Conservation (phyloP, 2,113 vertebrate genomes). For the Procapra przewalskii region DNA sequence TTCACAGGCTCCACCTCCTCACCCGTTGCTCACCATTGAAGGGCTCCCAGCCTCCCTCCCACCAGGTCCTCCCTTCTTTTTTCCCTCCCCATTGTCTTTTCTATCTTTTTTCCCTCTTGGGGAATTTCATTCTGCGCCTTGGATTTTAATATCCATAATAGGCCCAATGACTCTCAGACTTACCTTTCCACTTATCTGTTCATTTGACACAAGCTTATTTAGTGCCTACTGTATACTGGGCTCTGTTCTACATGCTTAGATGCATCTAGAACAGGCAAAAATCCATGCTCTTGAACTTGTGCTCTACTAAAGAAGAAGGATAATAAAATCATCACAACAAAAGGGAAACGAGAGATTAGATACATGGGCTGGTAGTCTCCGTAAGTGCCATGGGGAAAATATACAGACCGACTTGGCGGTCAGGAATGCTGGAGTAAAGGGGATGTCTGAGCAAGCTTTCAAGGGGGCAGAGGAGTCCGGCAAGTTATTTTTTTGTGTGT, state of each 20-base stretch:
- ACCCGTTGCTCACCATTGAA: rapidly evolving
- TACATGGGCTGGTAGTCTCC: rapidly evolving
- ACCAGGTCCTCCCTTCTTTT: rapidly evolving
- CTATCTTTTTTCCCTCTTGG: background rate
- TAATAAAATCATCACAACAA: background rate
- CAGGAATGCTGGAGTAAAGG: background rate
- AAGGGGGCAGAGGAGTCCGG: background rate
- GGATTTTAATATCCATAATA: background rate
- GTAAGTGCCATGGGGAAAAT: rapidly evolving
- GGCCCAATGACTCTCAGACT: background rate
- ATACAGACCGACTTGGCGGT: background rate
- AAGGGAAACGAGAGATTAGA: rapidly evolving
- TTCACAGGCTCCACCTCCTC: background rate
- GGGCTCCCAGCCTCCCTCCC: background rate
- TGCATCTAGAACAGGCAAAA: background rate
- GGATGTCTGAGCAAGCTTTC: background rate
- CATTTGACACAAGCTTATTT: background rate
- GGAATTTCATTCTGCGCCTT: background rate
- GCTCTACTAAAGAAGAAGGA: background rate
- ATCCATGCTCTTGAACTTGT: background rate
- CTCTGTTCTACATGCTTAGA: background rate
- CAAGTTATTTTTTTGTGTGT: background rate
- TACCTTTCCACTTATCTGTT: background rate
- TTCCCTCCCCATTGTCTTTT: background rate
- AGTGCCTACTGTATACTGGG: background rate